A percentile compares a stretch with the other conserved stretches of the same genome.
Conservation (phyloP, 2,888 invertebrate species). For the Spodoptera littoralis region DNA sequence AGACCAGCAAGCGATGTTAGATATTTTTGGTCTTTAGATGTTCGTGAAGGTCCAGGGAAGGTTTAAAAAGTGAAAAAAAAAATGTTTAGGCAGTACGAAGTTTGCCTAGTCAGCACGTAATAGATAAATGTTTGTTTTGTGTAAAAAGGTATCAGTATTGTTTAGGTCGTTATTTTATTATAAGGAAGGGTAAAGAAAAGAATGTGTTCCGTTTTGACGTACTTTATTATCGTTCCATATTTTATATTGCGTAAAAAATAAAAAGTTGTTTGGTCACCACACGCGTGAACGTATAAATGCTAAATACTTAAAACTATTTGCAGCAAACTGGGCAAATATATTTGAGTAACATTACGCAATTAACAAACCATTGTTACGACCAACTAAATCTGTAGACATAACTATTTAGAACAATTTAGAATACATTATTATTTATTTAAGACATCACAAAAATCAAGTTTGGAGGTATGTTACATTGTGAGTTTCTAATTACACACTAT, state of each 20-base stretch:
- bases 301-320: conserved; percentile 72
- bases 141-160: background rate
- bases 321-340: conserved; percentile 70
- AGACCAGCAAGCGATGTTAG: too few relatives aligned
- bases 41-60: too few relatives aligned
- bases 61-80: too few relatives aligned
- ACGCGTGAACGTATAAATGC: conserved; percentile 81
- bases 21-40: too few relatives aligned
- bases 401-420: conserved; percentile 46
- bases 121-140: background rate
- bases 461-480: conserved; percentile 40
- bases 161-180: background rate
- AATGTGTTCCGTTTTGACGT: conserved; percentile 68
- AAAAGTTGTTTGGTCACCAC: conserved; percentile 81
- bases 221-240: conserved; percentile 80
- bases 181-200: conserved; percentile 60
- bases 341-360: conserved; percentile 56
- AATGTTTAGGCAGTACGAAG: too few relatives aligned
- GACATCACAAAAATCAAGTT: conserved; percentile 45
- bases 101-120: too few relatives aligned
- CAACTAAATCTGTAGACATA: conserved; percentile 40
- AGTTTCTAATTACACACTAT: conserved; percentile 29
- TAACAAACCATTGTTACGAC: conserved; percentile 52
- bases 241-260: conserved; percentile 79
- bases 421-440: conserved; percentile 40